Evolutionary conservation across 2,113 vertebrate species (phyloP).

Genomic region (Taurulus bubalis): DNA sequence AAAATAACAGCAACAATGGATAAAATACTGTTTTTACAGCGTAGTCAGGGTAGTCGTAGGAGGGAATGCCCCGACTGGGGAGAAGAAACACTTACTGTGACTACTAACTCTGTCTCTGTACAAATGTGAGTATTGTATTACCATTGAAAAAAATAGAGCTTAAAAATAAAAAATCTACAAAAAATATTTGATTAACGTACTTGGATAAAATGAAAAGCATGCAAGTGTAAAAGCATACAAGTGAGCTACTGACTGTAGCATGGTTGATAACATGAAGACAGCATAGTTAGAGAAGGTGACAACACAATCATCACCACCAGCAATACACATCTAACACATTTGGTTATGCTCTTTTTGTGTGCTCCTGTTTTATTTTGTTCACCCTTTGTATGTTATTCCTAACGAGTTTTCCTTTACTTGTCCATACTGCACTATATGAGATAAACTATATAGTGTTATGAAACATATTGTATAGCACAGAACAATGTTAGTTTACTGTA

Average conservation of each 20-base stretch:
- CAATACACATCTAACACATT: not conserved
- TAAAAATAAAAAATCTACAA: not conserved
- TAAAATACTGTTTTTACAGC: too few relatives aligned
- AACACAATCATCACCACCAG: not conserved
- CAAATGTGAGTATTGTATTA: not conserved
- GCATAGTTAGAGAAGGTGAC: not conserved
- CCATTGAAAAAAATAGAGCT: not conserved
- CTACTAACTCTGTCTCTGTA: not conserved
- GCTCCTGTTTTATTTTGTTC: slow-evolving; percentile 5
- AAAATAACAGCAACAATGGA: too few relatives aligned
- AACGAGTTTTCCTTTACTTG: not conserved
- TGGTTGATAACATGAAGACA: not conserved
- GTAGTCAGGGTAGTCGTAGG: too few relatives aligned
- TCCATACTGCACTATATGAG: not conserved
- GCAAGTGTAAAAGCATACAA: not conserved
- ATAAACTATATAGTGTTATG: slow-evolving; percentile 8
- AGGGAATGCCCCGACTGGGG: too few relatives aligned
- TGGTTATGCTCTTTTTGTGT: not conserved
- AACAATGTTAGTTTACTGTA: slow-evolving; percentile 24
- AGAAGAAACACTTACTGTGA: not conserved
- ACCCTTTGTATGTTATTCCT: not conserved
- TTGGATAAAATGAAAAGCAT: not conserved
- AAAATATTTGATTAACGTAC: not conserved
- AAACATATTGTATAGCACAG: not conserved
- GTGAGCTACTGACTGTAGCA: not conserved